Conservation (phyloP, 2,797 vertebrate genomes). For the Adrianichthys oophorus region DNA sequence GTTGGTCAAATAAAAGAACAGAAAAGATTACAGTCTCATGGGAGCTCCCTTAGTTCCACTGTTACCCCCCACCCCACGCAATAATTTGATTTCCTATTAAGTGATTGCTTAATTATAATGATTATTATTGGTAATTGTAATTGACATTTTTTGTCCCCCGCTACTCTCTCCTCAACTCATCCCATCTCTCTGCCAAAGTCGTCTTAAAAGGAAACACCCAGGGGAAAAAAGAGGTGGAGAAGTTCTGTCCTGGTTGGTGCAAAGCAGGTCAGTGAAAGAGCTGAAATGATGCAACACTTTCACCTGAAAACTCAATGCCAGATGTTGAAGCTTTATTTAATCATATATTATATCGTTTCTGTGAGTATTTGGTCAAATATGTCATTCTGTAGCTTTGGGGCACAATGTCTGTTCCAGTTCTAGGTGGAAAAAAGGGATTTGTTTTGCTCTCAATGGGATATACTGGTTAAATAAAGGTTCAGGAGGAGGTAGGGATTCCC, state of each 20-base stretch:
- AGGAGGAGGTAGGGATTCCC: constrained; percentile 54
- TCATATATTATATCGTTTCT: constrained; percentile 45
- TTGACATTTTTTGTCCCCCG: constrained; percentile 62
- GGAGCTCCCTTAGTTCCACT: constrained; percentile 65
- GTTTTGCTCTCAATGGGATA: constrained; percentile 59
- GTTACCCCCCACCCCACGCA: constrained; percentile 63
- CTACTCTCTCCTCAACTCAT: constrained; percentile 15
- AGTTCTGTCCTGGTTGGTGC: not conserved
- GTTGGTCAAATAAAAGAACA: constrained; percentile 67
- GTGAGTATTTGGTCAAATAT: constrained; percentile 22
- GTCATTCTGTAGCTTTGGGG: constrained; percentile 63
- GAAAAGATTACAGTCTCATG: constrained; percentile 76
- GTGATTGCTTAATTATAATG: constrained; percentile 84
- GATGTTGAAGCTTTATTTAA: constrained; percentile 54
- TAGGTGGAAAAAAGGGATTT: constrained; percentile 48
- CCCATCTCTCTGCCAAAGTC: constrained; percentile 8
- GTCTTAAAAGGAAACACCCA: constrained; percentile 28
- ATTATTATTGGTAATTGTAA: constrained; percentile 83
- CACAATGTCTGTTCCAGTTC: constrained; percentile 56
- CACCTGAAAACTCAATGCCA: constrained; percentile 8
- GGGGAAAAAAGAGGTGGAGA: not conserved
- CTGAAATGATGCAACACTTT: constrained; percentile 12
- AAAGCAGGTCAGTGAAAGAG: constrained; percentile 9
- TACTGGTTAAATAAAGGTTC: constrained; percentile 72
- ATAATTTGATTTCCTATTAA: constrained; percentile 84